Conservation (phyloP, 2,113 vertebrate species). For the Marcusenius ussheri region DNA sequence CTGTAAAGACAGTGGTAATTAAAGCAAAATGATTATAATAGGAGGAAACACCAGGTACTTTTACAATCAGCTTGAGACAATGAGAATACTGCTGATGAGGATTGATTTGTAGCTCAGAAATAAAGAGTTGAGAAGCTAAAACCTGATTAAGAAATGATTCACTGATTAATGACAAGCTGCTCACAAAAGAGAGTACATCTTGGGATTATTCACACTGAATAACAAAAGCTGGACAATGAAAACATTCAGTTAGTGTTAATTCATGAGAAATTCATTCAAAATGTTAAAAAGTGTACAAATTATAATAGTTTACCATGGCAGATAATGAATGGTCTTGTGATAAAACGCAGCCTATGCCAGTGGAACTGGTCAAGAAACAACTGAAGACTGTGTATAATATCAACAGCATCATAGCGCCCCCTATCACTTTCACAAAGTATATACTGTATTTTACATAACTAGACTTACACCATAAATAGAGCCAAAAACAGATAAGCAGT, state of each 20-base stretch:
- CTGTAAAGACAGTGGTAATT: not conserved
- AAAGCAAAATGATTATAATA: not conserved
- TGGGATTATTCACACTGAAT: not conserved
- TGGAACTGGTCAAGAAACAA: not conserved
- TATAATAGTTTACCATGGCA: not conserved
- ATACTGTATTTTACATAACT: not conserved
- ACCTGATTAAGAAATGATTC: not conserved
- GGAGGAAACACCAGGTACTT: not conserved
- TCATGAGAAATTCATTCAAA: not conserved
- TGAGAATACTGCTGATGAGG: not conserved
- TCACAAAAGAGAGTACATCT: not conserved
- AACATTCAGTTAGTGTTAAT: not conserved
- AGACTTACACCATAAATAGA: not conserved
- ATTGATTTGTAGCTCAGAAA: not conserved
- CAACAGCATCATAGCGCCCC: not conserved
- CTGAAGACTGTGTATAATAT: not conserved
- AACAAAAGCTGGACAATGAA: not conserved
- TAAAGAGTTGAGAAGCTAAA: not conserved
- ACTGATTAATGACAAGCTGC: not conserved
- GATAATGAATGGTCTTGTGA: not conserved
- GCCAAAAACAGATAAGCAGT: not conserved
- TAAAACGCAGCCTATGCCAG: not conserved
- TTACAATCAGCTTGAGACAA: not conserved
- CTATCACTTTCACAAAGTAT: not conserved
- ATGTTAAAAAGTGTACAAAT: not conserved